Evolutionary conservation across 2,888 invertebrate species (phyloP), one percentile per base, ranked within the genome.

Genomic region (Asteroscopus sphinx): DNA sequence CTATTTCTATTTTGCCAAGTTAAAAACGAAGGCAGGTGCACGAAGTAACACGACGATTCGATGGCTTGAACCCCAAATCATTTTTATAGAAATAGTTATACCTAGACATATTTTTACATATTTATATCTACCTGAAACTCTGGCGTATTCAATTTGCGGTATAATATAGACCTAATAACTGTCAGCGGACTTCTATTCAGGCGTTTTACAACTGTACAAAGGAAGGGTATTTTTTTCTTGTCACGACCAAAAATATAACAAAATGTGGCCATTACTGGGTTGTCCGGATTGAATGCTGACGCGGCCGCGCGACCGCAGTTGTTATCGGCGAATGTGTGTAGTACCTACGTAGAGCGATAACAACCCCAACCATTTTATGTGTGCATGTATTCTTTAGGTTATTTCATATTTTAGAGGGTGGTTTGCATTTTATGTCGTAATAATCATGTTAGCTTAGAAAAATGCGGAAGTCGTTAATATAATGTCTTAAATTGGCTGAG

Each of bases 201-300:
- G 36, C 17, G 13, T 9, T 12, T 48, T 40, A 62, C 46, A 42
- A 41, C 30, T 42, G 11, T 47, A 58, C 36, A 71, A 62, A 40
- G 5, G 40, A 30, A 46, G 16, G 44, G 36, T 46, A 11, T 21
- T 35, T 56, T 62, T 60, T 52, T 40, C 15, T 35, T 33, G 16
- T 41, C 36, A 53, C 53, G 37, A 45, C 49, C 51, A 65, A 67
- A 60, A 60, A 66, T 66, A 69, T 67, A 71, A 67, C 68, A 71
- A 57, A 66, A 56, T 59, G 60, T 46, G 47, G 45, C 59, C 66
- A 71, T 76, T 76, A 76, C 69, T 56, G 53, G 62, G 51, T 65
- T 75, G 74, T 73, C 62, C 57, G 56, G 67, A 64, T 71, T 60
- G 70, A 68, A 70, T 59, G 70, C 61, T 58, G 66, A 73, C 70